These are phyloP conservation scores for Acrobasis repandana DNA, from an alignment of 2,888 invertebrate species.

Conservation along the genomic window DNA sequence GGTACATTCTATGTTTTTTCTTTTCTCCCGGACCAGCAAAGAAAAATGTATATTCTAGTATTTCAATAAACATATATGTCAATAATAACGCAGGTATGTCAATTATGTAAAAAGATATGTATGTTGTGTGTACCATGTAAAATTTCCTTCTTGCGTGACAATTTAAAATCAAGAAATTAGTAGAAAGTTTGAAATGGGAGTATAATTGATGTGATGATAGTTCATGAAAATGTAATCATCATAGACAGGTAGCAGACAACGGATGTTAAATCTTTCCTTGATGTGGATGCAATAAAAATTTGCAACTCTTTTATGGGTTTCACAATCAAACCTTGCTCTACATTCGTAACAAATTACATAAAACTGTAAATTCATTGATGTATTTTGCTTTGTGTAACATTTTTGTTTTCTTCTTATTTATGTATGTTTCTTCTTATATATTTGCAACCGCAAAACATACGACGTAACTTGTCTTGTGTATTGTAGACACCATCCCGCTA, in stretches of 20 bases:
- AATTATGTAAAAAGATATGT: no score
- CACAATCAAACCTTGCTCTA: slow-evolving; percentile 10
- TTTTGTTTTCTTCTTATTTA: background rate
- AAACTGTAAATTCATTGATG: background rate
- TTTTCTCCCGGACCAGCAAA: no score
- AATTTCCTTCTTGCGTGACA: background rate
- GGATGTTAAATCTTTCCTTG: background rate
- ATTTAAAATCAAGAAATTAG: background rate
- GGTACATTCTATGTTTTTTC: no score
- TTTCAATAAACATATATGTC: no score
- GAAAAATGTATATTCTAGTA: no score
- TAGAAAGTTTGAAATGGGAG: background rate
- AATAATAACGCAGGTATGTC: no score
- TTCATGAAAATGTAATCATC: no score
- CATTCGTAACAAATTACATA: slow-evolving; percentile 20
- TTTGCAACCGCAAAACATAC: background rate
- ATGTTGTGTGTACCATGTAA: no score
- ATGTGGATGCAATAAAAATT: slow-evolving; percentile 2
- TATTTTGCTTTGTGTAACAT: background rate
- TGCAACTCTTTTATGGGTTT: background rate
- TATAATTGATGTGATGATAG: background rate
- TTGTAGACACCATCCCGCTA: no score
- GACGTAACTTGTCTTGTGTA: background rate
- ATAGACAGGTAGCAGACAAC: no score
- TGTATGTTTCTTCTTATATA: background rate